phyloP scores from a whole-genome alignment of 2,888 invertebrate genomes.

The Cerastis rubricosa region DNA sequence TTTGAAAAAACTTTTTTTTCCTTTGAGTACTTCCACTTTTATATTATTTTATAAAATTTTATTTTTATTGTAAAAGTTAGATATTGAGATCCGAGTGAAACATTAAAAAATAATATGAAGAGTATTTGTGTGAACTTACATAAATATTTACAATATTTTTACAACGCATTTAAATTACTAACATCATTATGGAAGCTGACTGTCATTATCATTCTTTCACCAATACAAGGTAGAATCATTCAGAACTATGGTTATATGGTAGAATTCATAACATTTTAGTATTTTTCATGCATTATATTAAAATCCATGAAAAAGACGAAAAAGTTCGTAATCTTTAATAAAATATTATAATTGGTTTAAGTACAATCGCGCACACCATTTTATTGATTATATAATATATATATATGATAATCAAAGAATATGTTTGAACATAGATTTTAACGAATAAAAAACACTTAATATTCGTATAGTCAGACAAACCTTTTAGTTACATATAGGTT shows the following conservation, averaged over 20 bases:
- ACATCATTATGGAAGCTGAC: neutral
- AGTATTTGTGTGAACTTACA: conserved; percentile 39
- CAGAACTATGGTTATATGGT: no score
- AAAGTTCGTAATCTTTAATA: neutral
- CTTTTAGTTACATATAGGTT: neutral
- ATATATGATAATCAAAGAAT: no score
- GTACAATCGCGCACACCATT: conserved; percentile 19
- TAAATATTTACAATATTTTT: conserved; percentile 58
- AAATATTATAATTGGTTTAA: conserved; percentile 1
- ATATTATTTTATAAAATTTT: conserved; percentile 11
- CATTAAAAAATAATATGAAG: conserved; percentile 32
- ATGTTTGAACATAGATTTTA: neutral
- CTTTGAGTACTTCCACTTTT: neutral
- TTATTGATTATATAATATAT: no score
- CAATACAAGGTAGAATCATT: neutral
- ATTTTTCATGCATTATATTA: neutral
- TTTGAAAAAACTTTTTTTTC: conserved; percentile 23
- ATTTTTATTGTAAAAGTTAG: conserved; percentile 28
- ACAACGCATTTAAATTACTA: conserved; percentile 28
- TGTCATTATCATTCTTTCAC: neutral
- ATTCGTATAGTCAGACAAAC: neutral
- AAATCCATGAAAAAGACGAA: no score
- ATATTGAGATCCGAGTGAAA: conserved; percentile 53
- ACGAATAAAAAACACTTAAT: neutral
- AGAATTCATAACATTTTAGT: no score